Evolutionary conservation across 2,113 vertebrate species (phyloP).

Genomic region (Canis aureus): DNA sequence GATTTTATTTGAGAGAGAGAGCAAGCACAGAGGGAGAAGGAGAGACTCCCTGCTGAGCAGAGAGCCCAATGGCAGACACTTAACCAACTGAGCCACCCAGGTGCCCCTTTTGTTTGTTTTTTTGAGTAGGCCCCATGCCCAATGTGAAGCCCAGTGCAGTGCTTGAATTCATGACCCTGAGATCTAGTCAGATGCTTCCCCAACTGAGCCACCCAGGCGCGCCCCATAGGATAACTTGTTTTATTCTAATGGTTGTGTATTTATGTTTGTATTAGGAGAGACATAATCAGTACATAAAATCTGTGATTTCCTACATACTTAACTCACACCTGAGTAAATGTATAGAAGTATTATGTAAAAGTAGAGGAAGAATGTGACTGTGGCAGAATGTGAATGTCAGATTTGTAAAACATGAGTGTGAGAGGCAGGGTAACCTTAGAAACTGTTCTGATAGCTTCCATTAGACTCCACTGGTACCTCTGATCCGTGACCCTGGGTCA

Average conservation of each 20-base stretch:
- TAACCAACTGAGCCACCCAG: too few relatives aligned
- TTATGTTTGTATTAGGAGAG: not conserved
- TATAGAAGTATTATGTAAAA: not conserved
- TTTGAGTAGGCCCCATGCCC: not conserved
- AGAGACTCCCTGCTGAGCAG: too few relatives aligned
- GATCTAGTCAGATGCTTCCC: not conserved
- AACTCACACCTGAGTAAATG: not conserved
- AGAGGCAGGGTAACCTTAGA: not conserved
- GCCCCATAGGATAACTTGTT: not conserved
- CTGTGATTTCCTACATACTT: not conserved
- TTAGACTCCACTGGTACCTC: not conserved
- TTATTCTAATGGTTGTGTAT: not conserved
- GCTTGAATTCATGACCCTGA: not conserved
- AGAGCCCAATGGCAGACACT: too few relatives aligned
- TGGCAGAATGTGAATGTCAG: not conserved
- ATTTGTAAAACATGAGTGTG: not conserved
- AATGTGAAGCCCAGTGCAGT: not conserved
- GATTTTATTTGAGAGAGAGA: too few relatives aligned
- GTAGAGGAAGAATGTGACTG: not conserved
- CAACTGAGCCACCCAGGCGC: not conserved
- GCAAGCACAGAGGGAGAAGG: too few relatives aligned
- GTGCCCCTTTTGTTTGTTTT: too few relatives aligned
- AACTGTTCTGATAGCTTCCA: not conserved
- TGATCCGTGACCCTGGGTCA: rapidly evolving
- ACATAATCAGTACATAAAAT: not conserved